Base-by-base conservation (phyloP, 92 coral and sea anemone species). In the Virgularia gustaviana region DNA sequence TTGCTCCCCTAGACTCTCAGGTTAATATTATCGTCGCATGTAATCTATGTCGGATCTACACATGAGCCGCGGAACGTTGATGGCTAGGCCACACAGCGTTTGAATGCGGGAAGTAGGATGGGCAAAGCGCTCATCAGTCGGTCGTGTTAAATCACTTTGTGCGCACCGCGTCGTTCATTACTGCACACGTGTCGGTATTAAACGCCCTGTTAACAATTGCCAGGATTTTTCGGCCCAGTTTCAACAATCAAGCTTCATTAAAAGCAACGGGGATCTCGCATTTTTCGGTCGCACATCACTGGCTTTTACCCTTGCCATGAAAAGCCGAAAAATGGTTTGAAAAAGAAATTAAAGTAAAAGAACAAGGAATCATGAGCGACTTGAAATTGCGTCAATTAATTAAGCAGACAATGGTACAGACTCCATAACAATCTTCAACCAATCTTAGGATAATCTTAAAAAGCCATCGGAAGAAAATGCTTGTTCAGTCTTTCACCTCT, bases 81-180 rank as follows among this genome's bases (percentile, higher is more conserved):
- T n/a, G n/a, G n/a, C 30, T 22, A 11, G 60, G 60, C 61, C 75
- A 68, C 75, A 68, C 61, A 68, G 61, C 0, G 61, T 32, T 18
- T 41, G 23, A 18, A 30, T 33, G 36, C 32, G 60, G 75, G 75
- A 65, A 65, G 60, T 67, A 37, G 61, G 61, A 45, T 35, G 75
- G 75, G 56, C 56, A n/a, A n/a, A n/a, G n/a, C 74, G 35, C 41
- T 67, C 61, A 68, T 68, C 6, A 68, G 49, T 49, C 22, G 49
- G 20, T 27, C 19, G 60, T 68, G 75, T 68, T 61, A 68, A 10
- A 54, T 18, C 61, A 19, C 61, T 68, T 45, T 68, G 54, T 68
- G 49, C 75, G 49, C 54, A 32, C 75, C 75, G 75, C 47, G 60
- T n/a, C n/a, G n/a, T 29, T 68, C 38, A 68, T 68, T 68, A 51